Conservation (phyloP, 2,888 invertebrate genomes). For the Pseudococcus viburni region DNA sequence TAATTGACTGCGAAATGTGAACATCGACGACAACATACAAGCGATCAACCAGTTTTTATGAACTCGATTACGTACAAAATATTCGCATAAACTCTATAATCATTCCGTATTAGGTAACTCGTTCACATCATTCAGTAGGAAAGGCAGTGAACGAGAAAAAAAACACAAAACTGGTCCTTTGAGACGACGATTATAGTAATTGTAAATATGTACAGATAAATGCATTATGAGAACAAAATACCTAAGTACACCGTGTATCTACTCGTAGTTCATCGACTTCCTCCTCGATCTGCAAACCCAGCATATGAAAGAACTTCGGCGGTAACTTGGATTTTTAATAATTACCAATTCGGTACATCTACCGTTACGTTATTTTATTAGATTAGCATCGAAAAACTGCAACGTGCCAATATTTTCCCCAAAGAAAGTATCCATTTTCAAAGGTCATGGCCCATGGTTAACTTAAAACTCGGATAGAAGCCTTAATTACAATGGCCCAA, state of each 20-base stretch:
- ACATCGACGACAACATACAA: neutral
- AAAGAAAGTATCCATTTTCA: slow-evolving; percentile 39
- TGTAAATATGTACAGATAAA: neutral
- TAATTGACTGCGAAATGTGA: slow-evolving; percentile 14
- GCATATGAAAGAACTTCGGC: neutral
- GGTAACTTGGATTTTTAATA: neutral
- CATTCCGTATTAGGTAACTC: slow-evolving; percentile 57
- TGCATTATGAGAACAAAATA: neutral
- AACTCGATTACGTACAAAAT: slow-evolving; percentile 49
- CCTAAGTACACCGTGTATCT: neutral
- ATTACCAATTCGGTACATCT: neutral
- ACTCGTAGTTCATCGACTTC: slow-evolving; percentile 28
- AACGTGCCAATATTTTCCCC: slow-evolving; percentile 39
- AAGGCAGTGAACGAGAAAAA: neutral
- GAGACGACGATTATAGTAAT: slow-evolving; percentile 15
- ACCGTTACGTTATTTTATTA: neutral
- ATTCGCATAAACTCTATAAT: slow-evolving; percentile 58
- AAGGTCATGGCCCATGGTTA: slow-evolving; percentile 17
- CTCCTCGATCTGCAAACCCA: neutral
- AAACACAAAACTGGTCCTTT: neutral
- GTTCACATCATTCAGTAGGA: slow-evolving; percentile 32
- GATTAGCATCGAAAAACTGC: neutral
- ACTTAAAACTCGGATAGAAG: neutral
- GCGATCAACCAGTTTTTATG: slow-evolving; percentile 37
- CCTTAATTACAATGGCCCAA: slow-evolving; percentile 27